Conservation (phyloP, 2,888 invertebrate species). For the Sarcophaga carnaria region DNA sequence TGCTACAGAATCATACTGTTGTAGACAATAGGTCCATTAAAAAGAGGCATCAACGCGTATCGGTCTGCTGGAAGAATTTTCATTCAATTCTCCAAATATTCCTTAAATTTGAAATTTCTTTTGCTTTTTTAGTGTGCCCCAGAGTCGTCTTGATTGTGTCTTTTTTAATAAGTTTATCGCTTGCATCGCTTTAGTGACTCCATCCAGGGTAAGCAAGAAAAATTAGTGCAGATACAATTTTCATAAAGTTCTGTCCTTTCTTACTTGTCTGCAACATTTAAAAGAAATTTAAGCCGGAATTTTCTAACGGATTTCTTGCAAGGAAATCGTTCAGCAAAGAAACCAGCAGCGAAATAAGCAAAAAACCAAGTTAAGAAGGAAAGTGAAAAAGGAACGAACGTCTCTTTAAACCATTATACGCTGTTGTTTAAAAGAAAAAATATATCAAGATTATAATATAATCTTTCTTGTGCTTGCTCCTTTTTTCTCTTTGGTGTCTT, state of each 20-base stretch:
- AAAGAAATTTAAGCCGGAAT: constrained; percentile 65
- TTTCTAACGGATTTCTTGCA: constrained; percentile 52
- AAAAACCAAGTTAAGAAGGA: background rate
- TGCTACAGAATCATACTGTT: no score
- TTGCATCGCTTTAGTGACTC: constrained; percentile 32
- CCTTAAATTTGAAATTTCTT: background rate
- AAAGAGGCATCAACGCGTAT: no score
- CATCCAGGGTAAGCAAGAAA: constrained; percentile 64
- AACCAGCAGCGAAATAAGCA: constrained; percentile 33
- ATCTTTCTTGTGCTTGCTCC: background rate
- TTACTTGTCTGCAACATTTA: constrained; percentile 54
- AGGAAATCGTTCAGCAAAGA: constrained; percentile 63
- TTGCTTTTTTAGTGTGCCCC: background rate
- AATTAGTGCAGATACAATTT: constrained; percentile 66
- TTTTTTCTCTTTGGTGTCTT: constrained; percentile 14
- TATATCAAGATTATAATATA: constrained; percentile 24
- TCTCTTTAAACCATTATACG: constrained; percentile 9
- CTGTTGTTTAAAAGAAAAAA: background rate
- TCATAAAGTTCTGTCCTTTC: constrained; percentile 33
- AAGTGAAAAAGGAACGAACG: background rate
- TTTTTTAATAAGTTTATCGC: background rate
- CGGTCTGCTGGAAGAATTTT: no score
- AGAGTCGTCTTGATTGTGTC: background rate
- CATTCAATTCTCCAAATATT: no score
- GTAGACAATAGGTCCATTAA: no score